These are phyloP conservation scores for Aleiodes sp. DNA, from an alignment of 1,140 invertebrate species.

Conservation along the genomic window DNA sequence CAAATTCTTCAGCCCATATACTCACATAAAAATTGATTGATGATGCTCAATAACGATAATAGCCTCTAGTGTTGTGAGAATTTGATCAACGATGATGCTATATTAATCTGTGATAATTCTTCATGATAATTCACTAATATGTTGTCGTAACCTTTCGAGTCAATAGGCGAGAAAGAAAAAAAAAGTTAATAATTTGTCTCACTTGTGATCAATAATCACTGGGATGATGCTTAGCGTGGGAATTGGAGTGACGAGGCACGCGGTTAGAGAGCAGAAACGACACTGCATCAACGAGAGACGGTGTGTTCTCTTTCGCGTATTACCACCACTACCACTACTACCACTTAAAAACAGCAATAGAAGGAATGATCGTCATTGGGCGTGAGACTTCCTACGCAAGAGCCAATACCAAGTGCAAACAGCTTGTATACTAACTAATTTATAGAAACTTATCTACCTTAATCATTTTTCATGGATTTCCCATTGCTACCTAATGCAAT, in stretches of 20 bases:
- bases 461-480: background rate
- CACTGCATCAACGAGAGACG: slow-evolving; percentile 50
- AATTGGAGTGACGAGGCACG: slow-evolving; percentile 13
- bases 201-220: slow-evolving; percentile 15
- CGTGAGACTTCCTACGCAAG: slow-evolving; percentile 49
- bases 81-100: too few species aligned
- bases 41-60: background rate
- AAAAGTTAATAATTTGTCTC: background rate
- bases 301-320: slow-evolving; percentile 33
- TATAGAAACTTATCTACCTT: too few species aligned
- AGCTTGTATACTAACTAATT: background rate
- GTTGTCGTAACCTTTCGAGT: background rate
- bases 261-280: slow-evolving; percentile 44
- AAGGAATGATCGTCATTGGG: slow-evolving; percentile 25
- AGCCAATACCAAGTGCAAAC: slow-evolving; percentile 23
- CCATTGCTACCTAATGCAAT: too few species aligned
- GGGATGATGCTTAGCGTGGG: background rate
- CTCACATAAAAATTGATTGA: background rate
- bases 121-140: background rate
- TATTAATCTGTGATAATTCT: too few species aligned
- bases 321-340: slow-evolving; percentile 31
- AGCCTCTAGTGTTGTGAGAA: too few species aligned
- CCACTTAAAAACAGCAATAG: slow-evolving; percentile 20
- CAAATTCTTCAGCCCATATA: background rate
- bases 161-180: too few species aligned